A percentile compares a stretch with the other conserved stretches of the same genome.
Evolutionary conservation across 2,113 vertebrate species (phyloP).

Genomic region (Poeciliopsis turrubarensis): DNA sequence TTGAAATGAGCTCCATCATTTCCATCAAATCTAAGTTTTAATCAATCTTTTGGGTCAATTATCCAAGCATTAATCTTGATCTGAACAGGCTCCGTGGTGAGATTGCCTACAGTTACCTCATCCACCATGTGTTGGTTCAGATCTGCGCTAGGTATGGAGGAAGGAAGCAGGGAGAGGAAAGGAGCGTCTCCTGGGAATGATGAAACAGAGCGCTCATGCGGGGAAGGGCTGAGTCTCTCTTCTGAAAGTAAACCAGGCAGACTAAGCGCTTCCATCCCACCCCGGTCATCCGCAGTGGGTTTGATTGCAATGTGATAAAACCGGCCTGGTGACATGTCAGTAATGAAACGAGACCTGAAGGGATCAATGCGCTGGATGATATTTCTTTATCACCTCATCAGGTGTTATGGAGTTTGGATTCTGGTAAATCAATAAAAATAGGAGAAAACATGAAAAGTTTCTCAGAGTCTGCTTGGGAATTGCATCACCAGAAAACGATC

Average conservation of each 20-base stretch:
- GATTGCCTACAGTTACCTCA: conserved; percentile 75
- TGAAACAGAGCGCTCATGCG: conserved; percentile 60
- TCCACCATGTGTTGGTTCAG: conserved; percentile 42
- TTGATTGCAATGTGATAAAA: conserved; percentile 1
- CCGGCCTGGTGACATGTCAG: background rate
- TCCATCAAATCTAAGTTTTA: conserved; percentile 48
- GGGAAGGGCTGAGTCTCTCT: conserved; percentile 26
- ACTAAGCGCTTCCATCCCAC: conserved; percentile 23
- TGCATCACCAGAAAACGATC: too few relatives aligned
- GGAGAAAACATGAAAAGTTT: background rate
- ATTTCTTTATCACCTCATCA: background rate
- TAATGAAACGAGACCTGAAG: background rate
- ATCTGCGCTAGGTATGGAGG: conserved; percentile 62
- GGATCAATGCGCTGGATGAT: background rate
- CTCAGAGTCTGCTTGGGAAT: background rate
- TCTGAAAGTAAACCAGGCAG: conserved; percentile 25
- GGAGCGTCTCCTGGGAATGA: conserved; percentile 60
- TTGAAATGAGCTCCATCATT: conserved; percentile 35
- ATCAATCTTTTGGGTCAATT: conserved; percentile 55
- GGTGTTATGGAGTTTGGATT: background rate
- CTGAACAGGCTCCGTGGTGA: conserved; percentile 48
- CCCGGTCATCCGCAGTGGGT: background rate
- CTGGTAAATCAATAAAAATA: background rate
- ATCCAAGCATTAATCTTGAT: conserved; percentile 50
- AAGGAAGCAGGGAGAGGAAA: conserved; percentile 44